Evolutionary conservation across 2,113 vertebrate genomes (phyloP).

Genomic region (Ceyx cyanopectus): DNA sequence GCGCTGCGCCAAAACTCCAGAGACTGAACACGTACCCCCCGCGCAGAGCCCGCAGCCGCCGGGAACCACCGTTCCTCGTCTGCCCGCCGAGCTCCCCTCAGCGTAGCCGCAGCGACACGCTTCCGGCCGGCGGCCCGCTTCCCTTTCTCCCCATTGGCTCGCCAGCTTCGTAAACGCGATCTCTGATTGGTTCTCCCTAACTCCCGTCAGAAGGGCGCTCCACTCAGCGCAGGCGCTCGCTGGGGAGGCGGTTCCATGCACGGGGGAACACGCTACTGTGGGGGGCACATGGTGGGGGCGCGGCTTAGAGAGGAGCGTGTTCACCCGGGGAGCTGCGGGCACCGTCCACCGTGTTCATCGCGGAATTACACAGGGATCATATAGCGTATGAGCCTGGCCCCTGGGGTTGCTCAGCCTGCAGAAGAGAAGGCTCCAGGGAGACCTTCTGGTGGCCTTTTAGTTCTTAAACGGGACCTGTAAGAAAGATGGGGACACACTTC

Average conservation of each 20-base stretch:
- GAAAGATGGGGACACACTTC: not conserved
- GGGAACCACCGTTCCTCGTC: accelerated
- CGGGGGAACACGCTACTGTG: no score
- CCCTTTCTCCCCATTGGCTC: not conserved
- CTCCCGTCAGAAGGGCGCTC: not conserved
- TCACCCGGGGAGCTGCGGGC: no score
- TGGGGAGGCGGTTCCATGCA: not conserved
- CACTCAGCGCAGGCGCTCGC: not conserved
- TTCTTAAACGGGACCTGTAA: not conserved
- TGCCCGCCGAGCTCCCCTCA: not conserved
- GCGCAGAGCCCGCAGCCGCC: accelerated
- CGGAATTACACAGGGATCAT: accelerated
- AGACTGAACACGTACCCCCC: accelerated
- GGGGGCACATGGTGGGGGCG: no score
- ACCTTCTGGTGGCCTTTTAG: not conserved
- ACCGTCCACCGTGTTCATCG: no score
- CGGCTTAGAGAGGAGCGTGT: no score
- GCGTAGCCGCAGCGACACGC: accelerated
- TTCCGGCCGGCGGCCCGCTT: not conserved
- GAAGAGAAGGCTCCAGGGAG: not conserved
- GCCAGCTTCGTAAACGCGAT: accelerated
- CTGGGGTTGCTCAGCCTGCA: not conserved
- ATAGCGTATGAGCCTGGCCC: accelerated
- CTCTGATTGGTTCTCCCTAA: accelerated
- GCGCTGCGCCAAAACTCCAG: not conserved